Percentiles rank a stretch among this genome's conserved stretches.
Conservation (phyloP, 2,888 invertebrate genomes). For the Napeogenes inachia region DNA sequence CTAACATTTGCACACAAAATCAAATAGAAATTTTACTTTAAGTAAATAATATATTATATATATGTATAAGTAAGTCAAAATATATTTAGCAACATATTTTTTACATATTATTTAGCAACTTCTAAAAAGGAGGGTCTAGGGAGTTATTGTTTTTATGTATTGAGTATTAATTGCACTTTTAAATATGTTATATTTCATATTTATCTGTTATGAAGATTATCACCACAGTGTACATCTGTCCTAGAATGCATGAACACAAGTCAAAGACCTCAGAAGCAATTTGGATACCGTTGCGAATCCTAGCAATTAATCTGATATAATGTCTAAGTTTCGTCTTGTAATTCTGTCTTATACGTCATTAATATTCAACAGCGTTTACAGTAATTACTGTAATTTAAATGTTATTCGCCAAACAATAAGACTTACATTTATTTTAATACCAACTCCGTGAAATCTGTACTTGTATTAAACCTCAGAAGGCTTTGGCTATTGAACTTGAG, state of each 20-base stretch:
- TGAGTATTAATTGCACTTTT: too few relatives aligned
- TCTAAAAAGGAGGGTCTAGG: too few relatives aligned
- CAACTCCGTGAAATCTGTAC: neutral
- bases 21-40: too few relatives aligned
- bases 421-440: neutral
- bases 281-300: constrained; percentile 28
- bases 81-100: too few relatives aligned
- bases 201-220: too few relatives aligned
- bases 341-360: constrained; percentile 28
- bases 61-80: too few relatives aligned
- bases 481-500: constrained; percentile 14
- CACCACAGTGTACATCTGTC: too few relatives aligned
- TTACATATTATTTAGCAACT: too few relatives aligned
- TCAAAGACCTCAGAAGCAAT: constrained; percentile 28
- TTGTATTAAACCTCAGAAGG: constrained; percentile 8
- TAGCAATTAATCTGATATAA: constrained; percentile 30
- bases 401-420: constrained; percentile 5
- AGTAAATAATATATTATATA: too few relatives aligned
- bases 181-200: too few relatives aligned
- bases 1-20: too few relatives aligned
- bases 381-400: neutral
- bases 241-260: constrained; percentile 8
- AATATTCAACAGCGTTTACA: neutral
- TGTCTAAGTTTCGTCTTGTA: constrained; percentile 25
- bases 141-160: too few relatives aligned